Base-by-base conservation (phyloP, 2,888 invertebrate genomes). In the Brachyptera putata region DNA sequence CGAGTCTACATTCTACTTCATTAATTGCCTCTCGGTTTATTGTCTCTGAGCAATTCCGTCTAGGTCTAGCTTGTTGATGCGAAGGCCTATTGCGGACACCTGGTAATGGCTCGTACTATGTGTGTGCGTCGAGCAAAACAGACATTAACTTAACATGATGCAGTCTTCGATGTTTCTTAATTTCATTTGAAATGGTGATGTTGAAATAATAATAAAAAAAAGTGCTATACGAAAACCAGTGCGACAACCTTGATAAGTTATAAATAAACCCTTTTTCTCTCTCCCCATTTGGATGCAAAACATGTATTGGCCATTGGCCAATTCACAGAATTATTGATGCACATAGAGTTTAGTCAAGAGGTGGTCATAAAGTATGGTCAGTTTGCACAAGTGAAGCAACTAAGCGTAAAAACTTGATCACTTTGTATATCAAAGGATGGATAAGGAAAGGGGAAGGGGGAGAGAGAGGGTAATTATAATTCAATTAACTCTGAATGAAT, bases 291-390 rank as follows among this genome's bases (percentile, higher is more conserved):
- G 18, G 34, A 53, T 53, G 53, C 53, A 46, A 57, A 57, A 57
- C 57, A 43, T 57, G 57, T 57, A 26, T 46, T 57, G 57, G 57
- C 57, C 48, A 46, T 30, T 26, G 46, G 57, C 57, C 57, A 57
- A 48, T 18, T 30, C 18, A 26, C 39, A 26, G 48, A 25, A 48
- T 46, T 46, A 57, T 57, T 43, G 57, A 57, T 57, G 57, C 57
- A 46, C 46, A 55, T 55, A 14, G 55, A 37, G 36, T 55, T 55
- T 36, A 55, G 55, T 55, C 21, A 55, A 34, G 55, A 18, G 55
- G 36, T 36, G 36, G 55, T 43, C 43, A 21, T 43, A 43, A 43
- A 43, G 43, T 43, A 18, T 43, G 43, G n/a, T 18, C 43, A 43
- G 43, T 14, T 11, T 43, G 16, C 43, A 43, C 9, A 18, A 43